These are phyloP conservation scores for Catamblyrhynchus diadema DNA, from an alignment of 2,797 vertebrate genomes.

Conservation along the genomic window DNA sequence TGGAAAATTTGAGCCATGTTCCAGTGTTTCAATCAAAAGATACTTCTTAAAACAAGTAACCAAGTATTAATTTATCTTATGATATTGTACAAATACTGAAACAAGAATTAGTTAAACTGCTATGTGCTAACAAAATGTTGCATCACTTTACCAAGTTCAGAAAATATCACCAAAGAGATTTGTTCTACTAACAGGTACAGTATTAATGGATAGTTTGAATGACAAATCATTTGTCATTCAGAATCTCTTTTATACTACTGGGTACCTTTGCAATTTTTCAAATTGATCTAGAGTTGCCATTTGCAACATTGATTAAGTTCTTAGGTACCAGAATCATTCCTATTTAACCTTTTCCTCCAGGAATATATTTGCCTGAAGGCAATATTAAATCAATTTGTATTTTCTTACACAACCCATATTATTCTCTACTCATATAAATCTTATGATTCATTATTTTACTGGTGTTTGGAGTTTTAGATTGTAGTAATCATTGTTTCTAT, in stretches of 20 bases:
- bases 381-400: not conserved
- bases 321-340: conserved; percentile 48
- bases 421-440: not conserved
- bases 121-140: not conserved
- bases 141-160: conserved; percentile 30
- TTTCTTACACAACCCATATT: conserved; percentile 18
- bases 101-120: conserved; percentile 39
- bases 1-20: not conserved
- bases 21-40: not conserved
- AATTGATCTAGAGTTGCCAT: conserved; percentile 67
- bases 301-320: conserved; percentile 52
- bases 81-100: conserved; percentile 3
- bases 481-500: not conserved
- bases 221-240: conserved; percentile 66
- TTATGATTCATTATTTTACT: not conserved
- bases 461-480: not conserved
- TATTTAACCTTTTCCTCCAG: conserved; percentile 7
- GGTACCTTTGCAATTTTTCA: conserved; percentile 56
- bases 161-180: conserved; percentile 45
- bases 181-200: conserved; percentile 36
- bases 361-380: not conserved
- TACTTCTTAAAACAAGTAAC: not conserved
- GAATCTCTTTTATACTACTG: conserved; percentile 49
- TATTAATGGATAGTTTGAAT: conserved; percentile 11
- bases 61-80: conserved; percentile 7